Evolutionary conservation across 1,140 invertebrate species (phyloP).

Genomic region (Ladona fulva): DNA sequence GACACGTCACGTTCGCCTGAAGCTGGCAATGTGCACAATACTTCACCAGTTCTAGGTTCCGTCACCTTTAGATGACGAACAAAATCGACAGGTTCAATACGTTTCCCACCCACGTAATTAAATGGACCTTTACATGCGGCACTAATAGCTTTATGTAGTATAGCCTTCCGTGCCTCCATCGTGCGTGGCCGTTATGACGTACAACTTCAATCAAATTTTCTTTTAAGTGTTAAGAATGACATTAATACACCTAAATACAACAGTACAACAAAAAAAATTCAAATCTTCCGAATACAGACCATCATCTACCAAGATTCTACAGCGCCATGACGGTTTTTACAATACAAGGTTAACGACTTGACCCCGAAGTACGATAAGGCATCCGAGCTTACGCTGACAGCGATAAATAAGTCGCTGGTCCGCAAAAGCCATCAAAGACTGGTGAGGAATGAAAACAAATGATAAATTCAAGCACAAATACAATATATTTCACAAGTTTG

Average conservation of each 20-base stretch:
- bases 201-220: too few species aligned
- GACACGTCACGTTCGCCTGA: background rate
- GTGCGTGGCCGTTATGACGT: background rate
- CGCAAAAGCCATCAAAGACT: too few species aligned
- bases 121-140: background rate
- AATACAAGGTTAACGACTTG: background rate
- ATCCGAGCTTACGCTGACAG: too few species aligned
- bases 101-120: background rate
- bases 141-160: background rate
- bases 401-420: too few species aligned
- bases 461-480: background rate
- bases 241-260: too few species aligned
- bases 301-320: background rate
- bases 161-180: background rate
- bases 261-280: too few species aligned
- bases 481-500: conserved; percentile 10
- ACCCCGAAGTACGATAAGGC: background rate
- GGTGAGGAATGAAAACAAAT: too few species aligned
- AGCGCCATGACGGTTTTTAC: background rate
- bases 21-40: background rate
- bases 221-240: too few species aligned
- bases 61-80: background rate
- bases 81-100: background rate
- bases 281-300: too few species aligned
- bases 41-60: background rate